These are phyloP conservation scores for Macrophya alboannulata DNA, from an alignment of 2,888 invertebrate genomes.

Conservation along the genomic window DNA sequence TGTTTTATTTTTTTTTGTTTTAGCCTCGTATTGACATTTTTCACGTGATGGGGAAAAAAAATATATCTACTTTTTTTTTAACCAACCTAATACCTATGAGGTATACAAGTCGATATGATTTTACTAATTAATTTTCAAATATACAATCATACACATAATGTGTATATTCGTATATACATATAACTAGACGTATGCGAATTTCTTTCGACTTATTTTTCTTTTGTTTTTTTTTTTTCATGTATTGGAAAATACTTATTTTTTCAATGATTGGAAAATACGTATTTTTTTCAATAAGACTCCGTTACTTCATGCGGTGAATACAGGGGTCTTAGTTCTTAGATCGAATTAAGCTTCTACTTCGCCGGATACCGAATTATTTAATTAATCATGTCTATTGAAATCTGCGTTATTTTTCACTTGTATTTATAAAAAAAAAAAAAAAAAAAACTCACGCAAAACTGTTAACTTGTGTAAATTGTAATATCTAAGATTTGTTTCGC, in stretches of 20 bases:
- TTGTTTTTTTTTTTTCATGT: neutral
- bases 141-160: neutral
- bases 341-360: neutral
- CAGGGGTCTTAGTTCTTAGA: neutral
- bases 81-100: no score
- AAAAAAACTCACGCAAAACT: neutral
- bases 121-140: neutral
- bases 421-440: neutral
- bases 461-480: conserved; percentile 36
- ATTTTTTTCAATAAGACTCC: neutral
- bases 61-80: no score
- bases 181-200: neutral
- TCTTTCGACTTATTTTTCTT: neutral
- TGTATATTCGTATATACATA: conserved; percentile 5
- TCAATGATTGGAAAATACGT: no score
- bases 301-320: neutral
- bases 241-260: neutral
- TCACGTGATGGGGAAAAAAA: no score
- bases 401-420: conserved; percentile 4
- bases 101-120: neutral
- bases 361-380: neutral
- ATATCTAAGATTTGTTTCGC: neutral
- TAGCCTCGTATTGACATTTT: no score
- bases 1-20: no score
- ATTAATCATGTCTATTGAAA: conserved; percentile 1